A percentile compares a stretch with the other conserved stretches of the same genome.
Evolutionary conservation across 2,888 invertebrate species (phyloP).

Genomic region (Phalangium opilio): DNA sequence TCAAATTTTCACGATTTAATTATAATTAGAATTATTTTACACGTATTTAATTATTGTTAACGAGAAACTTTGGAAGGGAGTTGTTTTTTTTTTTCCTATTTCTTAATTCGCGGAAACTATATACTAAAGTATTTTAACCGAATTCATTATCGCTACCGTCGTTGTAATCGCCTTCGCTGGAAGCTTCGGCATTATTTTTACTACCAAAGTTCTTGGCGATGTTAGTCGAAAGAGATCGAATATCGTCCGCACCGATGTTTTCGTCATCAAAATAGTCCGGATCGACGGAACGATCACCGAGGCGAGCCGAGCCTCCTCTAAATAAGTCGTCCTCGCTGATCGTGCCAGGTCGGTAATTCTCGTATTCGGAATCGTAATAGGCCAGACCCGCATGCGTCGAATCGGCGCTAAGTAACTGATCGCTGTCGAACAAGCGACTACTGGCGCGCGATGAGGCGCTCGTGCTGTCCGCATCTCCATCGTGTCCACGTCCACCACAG

Average conservation of each 20-base stretch:
- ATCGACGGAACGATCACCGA: slow-evolving; percentile 33
- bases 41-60: too few species aligned
- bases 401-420: slow-evolving; percentile 58
- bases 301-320: slow-evolving; percentile 29
- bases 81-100: too few species aligned
- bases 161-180: too few species aligned
- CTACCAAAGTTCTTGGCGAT: slow-evolving; percentile 56
- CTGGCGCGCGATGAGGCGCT: slow-evolving; percentile 68
- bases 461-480: slow-evolving; percentile 48
- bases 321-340: slow-evolving; percentile 34
- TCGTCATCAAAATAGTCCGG: slow-evolving; percentile 31
- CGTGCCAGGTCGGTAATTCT: slow-evolving; percentile 42
- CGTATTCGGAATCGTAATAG: slow-evolving; percentile 62
- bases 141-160: too few species aligned
- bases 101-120: too few species aligned
- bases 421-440: slow-evolving; percentile 60
- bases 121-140: too few species aligned
- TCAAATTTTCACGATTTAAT: too few species aligned
- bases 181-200: slow-evolving; percentile 1
- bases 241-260: slow-evolving; percentile 46
- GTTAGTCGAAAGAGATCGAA: slow-evolving; percentile 57
- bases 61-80: too few species aligned
- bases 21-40: too few species aligned
- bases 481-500: slow-evolving; percentile 25
- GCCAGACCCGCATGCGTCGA: slow-evolving; percentile 41